These are phyloP conservation scores for Diuraphis noxia DNA, from an alignment of 1,140 invertebrate genomes.

Conservation along the genomic window DNA sequence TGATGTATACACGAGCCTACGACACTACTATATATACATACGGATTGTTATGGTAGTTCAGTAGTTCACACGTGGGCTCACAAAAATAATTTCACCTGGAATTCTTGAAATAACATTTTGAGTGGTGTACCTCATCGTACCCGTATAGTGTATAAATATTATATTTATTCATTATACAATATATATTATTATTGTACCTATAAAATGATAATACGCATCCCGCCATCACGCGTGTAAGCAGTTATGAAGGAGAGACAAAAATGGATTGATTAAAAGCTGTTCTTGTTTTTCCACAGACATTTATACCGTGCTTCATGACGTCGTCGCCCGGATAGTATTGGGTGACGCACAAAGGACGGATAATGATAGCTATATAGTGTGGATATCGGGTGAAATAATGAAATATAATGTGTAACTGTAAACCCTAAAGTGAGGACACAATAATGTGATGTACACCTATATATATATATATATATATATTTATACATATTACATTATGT, in stretches of 20 bases:
- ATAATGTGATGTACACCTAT: neutral
- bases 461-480: neutral
- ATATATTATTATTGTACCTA: neutral
- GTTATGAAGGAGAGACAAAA: neutral
- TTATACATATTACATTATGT: neutral
- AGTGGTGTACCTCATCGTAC: neutral
- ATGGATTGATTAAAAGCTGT: conserved; percentile 51
- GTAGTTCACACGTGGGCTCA: neutral
- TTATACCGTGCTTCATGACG: neutral
- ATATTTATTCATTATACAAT: too few relatives aligned
- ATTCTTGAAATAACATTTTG: neutral
- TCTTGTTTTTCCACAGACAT: conserved; percentile 40
- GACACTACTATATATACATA: neutral
- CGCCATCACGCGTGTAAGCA: conserved; percentile 56
- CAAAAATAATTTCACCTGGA: neutral
- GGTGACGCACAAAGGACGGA: conserved; percentile 30
- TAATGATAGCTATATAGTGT: conserved; percentile 29
- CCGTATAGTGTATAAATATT: too few relatives aligned
- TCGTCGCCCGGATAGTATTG: conserved; percentile 29
- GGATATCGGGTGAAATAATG: conserved; percentile 53
- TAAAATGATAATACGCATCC: neutral
- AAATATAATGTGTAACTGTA: conserved; percentile 52
- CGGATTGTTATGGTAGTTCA: neutral
- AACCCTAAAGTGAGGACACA: conserved; percentile 45
- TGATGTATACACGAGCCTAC: too few relatives aligned